A percentile compares a stretch with the other conserved stretches of the same genome.
These are phyloP conservation scores for Zootoca vivipara DNA, from an alignment of 2,113 vertebrate genomes.

Conservation along the genomic window DNA sequence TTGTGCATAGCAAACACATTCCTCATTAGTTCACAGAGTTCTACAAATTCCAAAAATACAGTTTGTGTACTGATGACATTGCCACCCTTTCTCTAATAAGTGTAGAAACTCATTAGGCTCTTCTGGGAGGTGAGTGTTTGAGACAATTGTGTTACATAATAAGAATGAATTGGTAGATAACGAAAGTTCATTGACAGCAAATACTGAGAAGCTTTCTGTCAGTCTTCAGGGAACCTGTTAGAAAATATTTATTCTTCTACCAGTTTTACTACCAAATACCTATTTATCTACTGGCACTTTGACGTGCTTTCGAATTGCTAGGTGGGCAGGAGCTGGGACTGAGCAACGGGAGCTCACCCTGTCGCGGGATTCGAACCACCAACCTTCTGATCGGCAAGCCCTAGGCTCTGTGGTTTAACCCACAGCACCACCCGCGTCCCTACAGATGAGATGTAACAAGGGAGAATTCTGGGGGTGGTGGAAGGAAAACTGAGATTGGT, in stretches of 20 bases:
- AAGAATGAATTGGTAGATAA: not conserved
- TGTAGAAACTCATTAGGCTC: not conserved
- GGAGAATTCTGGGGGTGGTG: too few relatives aligned
- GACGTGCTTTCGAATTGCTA: too few relatives aligned
- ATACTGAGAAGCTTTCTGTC: not conserved
- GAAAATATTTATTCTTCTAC: not conserved
- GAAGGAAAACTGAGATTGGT: too few relatives aligned
- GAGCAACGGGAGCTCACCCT: too few relatives aligned
- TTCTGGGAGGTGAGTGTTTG: too few relatives aligned
- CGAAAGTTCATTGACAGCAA: not conserved
- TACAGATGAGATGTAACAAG: too few relatives aligned
- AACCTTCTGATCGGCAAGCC: too few relatives aligned
- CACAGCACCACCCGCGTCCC: too few relatives aligned
- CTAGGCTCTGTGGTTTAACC: too few relatives aligned
- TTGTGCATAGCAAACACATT: not conserved
- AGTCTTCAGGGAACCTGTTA: not conserved
- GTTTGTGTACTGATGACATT: not conserved
- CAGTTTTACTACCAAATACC: not conserved
- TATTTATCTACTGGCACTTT: too few relatives aligned
- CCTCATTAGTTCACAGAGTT: not conserved
- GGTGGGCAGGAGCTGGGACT: too few relatives aligned
- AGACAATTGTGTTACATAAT: not conserved
- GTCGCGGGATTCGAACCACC: too few relatives aligned
- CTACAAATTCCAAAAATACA: constrained; percentile 1
- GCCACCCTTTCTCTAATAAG: not conserved